These are phyloP conservation scores for Drepanosiphum platanoidis DNA, from an alignment of 2,888 invertebrate species.

Conservation along the genomic window DNA sequence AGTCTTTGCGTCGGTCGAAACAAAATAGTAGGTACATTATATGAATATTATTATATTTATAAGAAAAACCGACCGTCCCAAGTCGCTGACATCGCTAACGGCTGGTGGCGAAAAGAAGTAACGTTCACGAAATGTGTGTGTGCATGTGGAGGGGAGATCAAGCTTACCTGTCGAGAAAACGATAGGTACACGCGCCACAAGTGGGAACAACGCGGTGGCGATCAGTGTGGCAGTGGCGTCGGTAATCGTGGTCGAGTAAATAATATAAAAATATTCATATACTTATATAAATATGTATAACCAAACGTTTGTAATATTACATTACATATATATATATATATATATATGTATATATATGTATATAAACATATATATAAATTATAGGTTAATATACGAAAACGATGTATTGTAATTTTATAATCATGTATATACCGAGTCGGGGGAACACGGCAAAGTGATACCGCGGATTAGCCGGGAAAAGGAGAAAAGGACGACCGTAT, in stretches of 20 bases:
- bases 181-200: constrained; percentile 27
- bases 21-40: neutral
- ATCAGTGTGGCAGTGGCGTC: constrained; percentile 33
- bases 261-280: neutral
- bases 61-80: too few species aligned
- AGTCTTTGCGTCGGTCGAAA: too few species aligned
- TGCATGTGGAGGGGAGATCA: neutral
- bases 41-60: neutral
- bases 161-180: constrained; percentile 53
- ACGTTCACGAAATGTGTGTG: neutral
- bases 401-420: too few species aligned
- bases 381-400: too few species aligned
- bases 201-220: constrained; percentile 38
- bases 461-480: neutral
- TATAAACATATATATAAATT: too few species aligned
- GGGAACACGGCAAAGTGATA: too few species aligned
- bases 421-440: neutral
- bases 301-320: too few species aligned
- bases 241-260: neutral
- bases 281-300: too few species aligned
- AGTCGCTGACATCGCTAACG: too few species aligned
- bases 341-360: too few species aligned
- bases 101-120: neutral
- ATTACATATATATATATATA: too few species aligned
- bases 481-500: constrained; percentile 10